Base-by-base conservation (phyloP, 2,797 vertebrate genomes). In the Enteromius unitaeniatus region DNA sequence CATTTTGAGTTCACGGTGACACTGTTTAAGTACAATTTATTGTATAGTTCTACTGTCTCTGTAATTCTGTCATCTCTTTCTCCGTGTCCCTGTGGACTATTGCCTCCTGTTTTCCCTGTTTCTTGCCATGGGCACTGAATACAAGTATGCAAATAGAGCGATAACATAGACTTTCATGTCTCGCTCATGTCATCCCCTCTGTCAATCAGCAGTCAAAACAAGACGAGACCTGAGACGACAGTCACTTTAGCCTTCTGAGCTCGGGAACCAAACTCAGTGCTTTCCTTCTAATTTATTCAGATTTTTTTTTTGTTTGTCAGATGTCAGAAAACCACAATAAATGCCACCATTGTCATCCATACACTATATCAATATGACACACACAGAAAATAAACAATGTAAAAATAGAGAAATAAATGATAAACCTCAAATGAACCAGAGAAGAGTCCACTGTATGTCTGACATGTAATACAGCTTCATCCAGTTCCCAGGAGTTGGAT, bases 391-490 rank as follows among this genome's bases (percentile, higher is more conserved):
- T 68, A 86, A 91, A 89, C 79, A 82, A 83, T 85, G 74, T 85
- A 84, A 87, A 87, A 88, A 88, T 79, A 85, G 90, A 93, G 87
- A 78, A 82, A 91, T 91, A 86, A 80, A 84, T 87, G 86, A 91
- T 91, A 88, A 92, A 91, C 92, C 49, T 81, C 51, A 84, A 86
- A 88, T 86, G 79, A 87, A 84, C 79, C 84, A 87, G 81, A 88
- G 67, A 92, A 45, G 90, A 91, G 90, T 91, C 92, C 93, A 95
- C 92, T 87, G 87, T 91, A 93, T 91, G 90, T 93, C 88, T 91
- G 92, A 94, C 94, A 95, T 93, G 93, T 93, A 94, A 94, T 94
- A 95, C 91, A 94, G 91, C 92, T 94, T 94, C 94, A 94, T 95
- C 93, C 90, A 93, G 89, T 92, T 92, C 92, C 90, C 13, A 5